These are phyloP conservation scores for Nomada lathburiana DNA, from an alignment of 2,888 invertebrate species.

Conservation along the genomic window DNA sequence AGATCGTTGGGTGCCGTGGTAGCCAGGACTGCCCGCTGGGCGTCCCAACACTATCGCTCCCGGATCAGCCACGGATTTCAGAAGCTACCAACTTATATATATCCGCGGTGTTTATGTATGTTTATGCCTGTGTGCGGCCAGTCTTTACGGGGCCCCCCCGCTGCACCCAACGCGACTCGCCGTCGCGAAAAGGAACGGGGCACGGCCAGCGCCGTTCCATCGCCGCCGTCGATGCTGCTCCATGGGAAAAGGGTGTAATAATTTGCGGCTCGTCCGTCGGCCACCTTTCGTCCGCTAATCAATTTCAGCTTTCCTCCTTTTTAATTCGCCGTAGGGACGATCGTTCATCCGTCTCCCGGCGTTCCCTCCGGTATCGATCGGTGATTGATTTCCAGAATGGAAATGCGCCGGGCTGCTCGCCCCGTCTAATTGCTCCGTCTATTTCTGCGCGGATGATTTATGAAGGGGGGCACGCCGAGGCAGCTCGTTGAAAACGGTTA, in stretches of 20 bases:
- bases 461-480: constrained; percentile 39
- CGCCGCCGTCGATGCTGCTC: constrained; percentile 48
- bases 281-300: constrained; percentile 31
- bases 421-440: constrained; percentile 31
- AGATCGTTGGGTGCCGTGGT: constrained; percentile 77
- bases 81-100: constrained; percentile 82
- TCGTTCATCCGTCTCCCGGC: neutral
- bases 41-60: constrained; percentile 81
- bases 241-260: constrained; percentile 50
- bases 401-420: neutral
- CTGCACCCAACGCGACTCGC: constrained; percentile 68
- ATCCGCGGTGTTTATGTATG: constrained; percentile 76
- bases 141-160: constrained; percentile 81
- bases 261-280: constrained; percentile 45
- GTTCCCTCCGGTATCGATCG: constrained; percentile 15
- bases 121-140: constrained; percentile 78
- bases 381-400: constrained; percentile 34
- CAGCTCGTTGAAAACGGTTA: constrained; percentile 33
- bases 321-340: neutral
- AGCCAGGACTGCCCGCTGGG: constrained; percentile 80
- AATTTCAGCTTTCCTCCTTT: constrained; percentile 8
- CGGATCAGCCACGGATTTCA: constrained; percentile 82
- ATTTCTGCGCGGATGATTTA: constrained; percentile 49
- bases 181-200: constrained; percentile 59
- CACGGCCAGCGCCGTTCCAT: neutral